phyloP scores from a whole-genome alignment of 1,140 invertebrate genomes.

The Aporrectodea caliginosa region DNA sequence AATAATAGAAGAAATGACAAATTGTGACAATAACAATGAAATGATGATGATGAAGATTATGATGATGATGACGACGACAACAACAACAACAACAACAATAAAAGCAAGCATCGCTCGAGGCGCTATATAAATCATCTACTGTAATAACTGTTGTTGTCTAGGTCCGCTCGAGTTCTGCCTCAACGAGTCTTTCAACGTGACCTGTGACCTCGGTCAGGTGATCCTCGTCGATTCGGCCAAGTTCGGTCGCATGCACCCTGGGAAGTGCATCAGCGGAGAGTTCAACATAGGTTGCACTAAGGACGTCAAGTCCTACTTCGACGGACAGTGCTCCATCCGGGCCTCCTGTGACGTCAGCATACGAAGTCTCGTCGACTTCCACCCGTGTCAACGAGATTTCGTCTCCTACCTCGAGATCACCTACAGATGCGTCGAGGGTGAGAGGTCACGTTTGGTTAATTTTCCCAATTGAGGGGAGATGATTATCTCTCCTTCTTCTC shows the following conservation, averaged over 20 bases:
- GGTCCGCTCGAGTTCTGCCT: not conserved
- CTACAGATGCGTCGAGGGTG: constrained; percentile 16
- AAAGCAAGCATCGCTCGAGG: not conserved
- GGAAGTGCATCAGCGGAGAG: constrained; percentile 11
- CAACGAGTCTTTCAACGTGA: constrained; percentile 8
- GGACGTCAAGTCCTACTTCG: constrained; percentile 2
- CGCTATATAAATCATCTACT: not conserved
- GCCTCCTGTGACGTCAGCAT: constrained; percentile 6
- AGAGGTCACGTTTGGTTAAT: too few species aligned
- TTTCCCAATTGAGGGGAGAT: too few species aligned
- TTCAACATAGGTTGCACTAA: constrained; percentile 16
- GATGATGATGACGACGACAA: not conserved
- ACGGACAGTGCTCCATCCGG: constrained; percentile 10
- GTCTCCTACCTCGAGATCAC: constrained; percentile 12
- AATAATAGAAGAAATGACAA: not conserved
- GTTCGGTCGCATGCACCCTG: constrained; percentile 11
- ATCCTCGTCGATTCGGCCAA: not conserved
- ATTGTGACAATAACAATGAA: not conserved
- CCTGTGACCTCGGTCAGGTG: constrained; percentile 16
- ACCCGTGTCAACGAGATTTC: constrained; percentile 25
- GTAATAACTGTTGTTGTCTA: not conserved
- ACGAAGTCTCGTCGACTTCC: constrained; percentile 16
- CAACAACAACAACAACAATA: not conserved
- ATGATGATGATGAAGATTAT: not conserved
- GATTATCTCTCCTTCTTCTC: too few species aligned